Base-by-base conservation (phyloP, 1,140 invertebrate genomes). In the Epicauta chinensis region DNA sequence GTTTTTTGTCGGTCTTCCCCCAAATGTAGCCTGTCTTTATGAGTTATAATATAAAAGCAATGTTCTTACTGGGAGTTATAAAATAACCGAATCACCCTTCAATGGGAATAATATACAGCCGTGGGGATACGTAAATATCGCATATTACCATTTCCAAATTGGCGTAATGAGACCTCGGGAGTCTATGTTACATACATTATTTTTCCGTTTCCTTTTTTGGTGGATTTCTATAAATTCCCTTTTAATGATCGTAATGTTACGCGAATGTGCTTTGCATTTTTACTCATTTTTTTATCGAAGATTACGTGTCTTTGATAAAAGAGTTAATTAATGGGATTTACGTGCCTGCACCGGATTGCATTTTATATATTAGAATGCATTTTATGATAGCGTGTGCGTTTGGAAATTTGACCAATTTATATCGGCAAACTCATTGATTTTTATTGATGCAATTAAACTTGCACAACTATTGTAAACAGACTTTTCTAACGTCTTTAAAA, bases 11-110 rank as follows among this genome's bases (percentile, higher is more conserved):
- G 48, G 40, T 31, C 23, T 17, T 43, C 44, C 37, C 31, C 44
- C 53, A 23, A 23, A 3, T 23, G 23, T 7, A 23, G 53, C 42
- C 48, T 40, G 37, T 50, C 53, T 55, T 55, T 55, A 55, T 35
- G 53, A 55, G 46, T 23, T 55, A 49, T n/a, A n/a, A n/a, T 49
- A 55, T 55, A 55, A 55, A 55, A 55, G 40, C 46, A 39, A 50
- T 55, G 37, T 39, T 37, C 53, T 55, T 49, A 46, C 34, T 49
- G 46, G 46, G 46, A 47, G 29, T 39, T 36, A 35, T 49, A 49
- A 49, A 49, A 49, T n/a, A 48, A 49, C 46, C 40, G 46, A 23
- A 23, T 38, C 15, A 39, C 46, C 46, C 35, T 31, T 29, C 46
- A 16, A 32, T 10, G 13, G 37, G 46, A 49, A 39, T 38, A 34